Conservation (phyloP, 1,140 invertebrate genomes). For the Linepithema humile region DNA sequence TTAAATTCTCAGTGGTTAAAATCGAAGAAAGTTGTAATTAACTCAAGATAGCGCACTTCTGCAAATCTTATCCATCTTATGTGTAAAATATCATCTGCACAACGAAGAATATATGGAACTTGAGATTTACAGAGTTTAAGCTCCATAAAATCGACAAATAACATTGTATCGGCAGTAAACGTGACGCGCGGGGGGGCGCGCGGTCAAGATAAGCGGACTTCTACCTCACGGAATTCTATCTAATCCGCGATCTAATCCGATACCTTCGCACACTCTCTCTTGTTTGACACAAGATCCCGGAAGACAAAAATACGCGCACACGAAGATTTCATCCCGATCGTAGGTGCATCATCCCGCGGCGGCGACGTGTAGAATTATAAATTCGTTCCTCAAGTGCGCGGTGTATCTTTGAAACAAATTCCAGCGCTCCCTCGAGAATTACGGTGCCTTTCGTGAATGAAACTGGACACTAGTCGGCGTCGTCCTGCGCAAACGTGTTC, state of each 20-base stretch:
- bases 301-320: slow-evolving; percentile 5
- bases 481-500: slow-evolving; percentile 49
- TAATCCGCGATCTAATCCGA: slow-evolving; percentile 34
- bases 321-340: slow-evolving; percentile 24
- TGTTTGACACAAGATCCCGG: slow-evolving; percentile 25
- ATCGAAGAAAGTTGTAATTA: too few species aligned
- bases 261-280: slow-evolving; percentile 23
- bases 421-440: slow-evolving; percentile 47
- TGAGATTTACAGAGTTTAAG: not conserved
- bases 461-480: slow-evolving; percentile 75
- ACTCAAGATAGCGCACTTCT: too few species aligned
- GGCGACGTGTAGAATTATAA: slow-evolving; percentile 21
- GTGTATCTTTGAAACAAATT: slow-evolving; percentile 60
- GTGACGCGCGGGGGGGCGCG: too few species aligned
- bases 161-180: not conserved
- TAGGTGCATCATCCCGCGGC: slow-evolving; percentile 1
- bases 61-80: not conserved
- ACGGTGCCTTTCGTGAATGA: slow-evolving; percentile 75
- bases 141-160: slow-evolving; percentile 1
- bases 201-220: slow-evolving; percentile 1
- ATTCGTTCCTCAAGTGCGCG: slow-evolving; percentile 39
- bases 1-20: not conserved
- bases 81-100: not conserved
- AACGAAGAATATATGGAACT: not conserved
- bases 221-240: slow-evolving; percentile 4